A percentile compares a stretch with the other conserved stretches of the same genome.
phyloP scores from a whole-genome alignment of 2,888 invertebrate species.

The Phragmatobia fuliginosa region DNA sequence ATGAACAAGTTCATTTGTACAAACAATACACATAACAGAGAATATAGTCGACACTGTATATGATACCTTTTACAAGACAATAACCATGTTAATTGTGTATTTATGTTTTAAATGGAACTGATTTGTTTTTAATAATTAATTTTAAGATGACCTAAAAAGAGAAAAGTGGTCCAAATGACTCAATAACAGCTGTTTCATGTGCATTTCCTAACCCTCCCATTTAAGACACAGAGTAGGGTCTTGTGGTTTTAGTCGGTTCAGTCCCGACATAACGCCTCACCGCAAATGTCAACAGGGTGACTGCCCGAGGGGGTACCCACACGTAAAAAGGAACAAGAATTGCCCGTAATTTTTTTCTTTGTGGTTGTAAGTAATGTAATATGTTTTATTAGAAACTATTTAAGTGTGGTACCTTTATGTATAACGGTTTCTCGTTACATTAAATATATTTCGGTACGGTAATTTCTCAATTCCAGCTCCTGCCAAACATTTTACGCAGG shows the following conservation, averaged over 20 bases:
- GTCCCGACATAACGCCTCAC: background rate
- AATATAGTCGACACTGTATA: background rate
- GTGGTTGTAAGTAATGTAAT: background rate
- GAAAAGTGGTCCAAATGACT: background rate
- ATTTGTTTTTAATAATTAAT: too few species aligned
- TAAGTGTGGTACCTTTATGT: too few species aligned
- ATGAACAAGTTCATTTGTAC: slow-evolving; percentile 29
- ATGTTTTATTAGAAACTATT: background rate
- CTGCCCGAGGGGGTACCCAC: too few species aligned
- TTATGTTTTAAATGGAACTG: background rate
- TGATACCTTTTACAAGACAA: background rate
- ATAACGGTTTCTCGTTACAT: too few species aligned
- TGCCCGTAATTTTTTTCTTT: background rate
- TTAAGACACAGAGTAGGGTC: too few species aligned
- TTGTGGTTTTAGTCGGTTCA: background rate
- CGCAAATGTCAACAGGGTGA: too few species aligned
- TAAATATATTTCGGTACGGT: too few species aligned
- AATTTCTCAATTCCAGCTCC: too few species aligned
- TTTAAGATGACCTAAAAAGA: background rate
- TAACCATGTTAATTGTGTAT: background rate
- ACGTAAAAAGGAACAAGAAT: background rate
- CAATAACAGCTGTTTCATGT: background rate
- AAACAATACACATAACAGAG: slow-evolving; percentile 10
- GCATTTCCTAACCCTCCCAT: too few species aligned
- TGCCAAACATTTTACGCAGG: too few species aligned